phyloP scores from a whole-genome alignment of 2,888 invertebrate species.

The Brachylomia viminalis region DNA sequence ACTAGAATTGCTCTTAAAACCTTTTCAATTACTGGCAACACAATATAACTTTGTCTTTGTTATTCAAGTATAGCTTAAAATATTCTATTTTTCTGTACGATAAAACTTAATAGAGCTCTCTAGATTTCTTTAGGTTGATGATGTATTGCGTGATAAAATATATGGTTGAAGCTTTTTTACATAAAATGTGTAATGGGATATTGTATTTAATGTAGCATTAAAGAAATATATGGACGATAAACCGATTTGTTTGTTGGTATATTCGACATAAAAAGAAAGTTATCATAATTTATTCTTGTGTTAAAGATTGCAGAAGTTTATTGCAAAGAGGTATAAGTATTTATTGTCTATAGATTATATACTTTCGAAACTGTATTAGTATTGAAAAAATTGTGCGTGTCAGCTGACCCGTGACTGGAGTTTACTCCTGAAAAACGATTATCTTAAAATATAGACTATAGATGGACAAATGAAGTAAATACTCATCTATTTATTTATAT shows the following conservation, averaged over 20 bases:
- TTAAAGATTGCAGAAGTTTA: constrained; percentile 1
- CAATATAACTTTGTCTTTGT: constrained; percentile 33
- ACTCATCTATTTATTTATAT: too few species aligned
- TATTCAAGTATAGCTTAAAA: constrained; percentile 19
- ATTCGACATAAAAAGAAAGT: constrained; percentile 8
- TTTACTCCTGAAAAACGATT: too few species aligned
- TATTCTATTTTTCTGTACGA: constrained; percentile 29
- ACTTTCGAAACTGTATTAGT: too few species aligned
- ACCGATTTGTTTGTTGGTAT: constrained; percentile 50
- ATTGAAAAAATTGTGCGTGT: too few species aligned
- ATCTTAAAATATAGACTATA: too few species aligned
- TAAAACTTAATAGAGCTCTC: constrained; percentile 48
- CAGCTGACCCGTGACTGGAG: too few species aligned
- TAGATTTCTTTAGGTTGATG: constrained; percentile 46
- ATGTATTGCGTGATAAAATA: constrained; percentile 46
- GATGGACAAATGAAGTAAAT: too few species aligned
- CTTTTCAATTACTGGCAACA: constrained; percentile 21
- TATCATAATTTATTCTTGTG: not conserved
- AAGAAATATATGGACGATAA: constrained; percentile 44
- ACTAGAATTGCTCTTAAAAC: constrained; percentile 25
- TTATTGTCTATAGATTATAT: not conserved
- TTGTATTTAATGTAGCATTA: constrained; percentile 57
- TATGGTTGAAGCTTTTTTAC: constrained; percentile 42
- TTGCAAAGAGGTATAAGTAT: not conserved
- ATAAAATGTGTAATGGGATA: constrained; percentile 50